Base-by-base conservation (phyloP, 2,888 invertebrate species). In the Ectemnius lituratus region DNA sequence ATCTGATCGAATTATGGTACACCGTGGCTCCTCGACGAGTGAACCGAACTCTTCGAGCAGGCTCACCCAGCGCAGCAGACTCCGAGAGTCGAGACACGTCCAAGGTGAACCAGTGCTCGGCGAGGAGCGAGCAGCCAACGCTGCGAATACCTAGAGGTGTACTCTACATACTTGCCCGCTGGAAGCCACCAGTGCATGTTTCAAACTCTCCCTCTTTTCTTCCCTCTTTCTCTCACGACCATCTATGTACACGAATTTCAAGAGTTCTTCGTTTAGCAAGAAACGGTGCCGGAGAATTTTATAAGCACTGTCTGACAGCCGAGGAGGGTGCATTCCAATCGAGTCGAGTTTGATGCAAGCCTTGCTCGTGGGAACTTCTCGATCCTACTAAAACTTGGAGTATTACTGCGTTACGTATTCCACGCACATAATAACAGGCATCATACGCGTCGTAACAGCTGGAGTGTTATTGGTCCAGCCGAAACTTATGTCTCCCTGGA, bases 41-140 rank as follows among this genome's bases (percentile, higher is more conserved):
- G 37, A 69, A 69, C 8, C 73, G 61, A 74, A 70, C 73, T 76
- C 76, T 74, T 68, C 62, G 78, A 75, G 72, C 77, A 71, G 73
- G 65, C 78, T 75, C 62, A 68, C 28, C 74, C n/a, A 45, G 67
- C 61, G 69, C 64, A 67, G 79, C 60, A 68, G 64, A 76, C 78
- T 68, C 72, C 8, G 37, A 62, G 75, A 75, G 76, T 60, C 79
- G 81, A 75, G 85, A 84, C 85, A 84, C 84, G 84, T 87, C 86
- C 89, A 89, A 89, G 89, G 88, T 89, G 86, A 89, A 89, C 89
- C 88, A 77, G 88, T 89, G 86, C 79, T 85, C 83, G 78, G 75
- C 72, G 81, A 83, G 81, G 76, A 37, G 37, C 37, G 81, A 83
- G 81, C 80, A 78, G 67, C 37, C 37, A 37, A 37, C 76, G 73